Base-by-base conservation (phyloP, 2,888 invertebrate species). In the Spodoptera exigua region DNA sequence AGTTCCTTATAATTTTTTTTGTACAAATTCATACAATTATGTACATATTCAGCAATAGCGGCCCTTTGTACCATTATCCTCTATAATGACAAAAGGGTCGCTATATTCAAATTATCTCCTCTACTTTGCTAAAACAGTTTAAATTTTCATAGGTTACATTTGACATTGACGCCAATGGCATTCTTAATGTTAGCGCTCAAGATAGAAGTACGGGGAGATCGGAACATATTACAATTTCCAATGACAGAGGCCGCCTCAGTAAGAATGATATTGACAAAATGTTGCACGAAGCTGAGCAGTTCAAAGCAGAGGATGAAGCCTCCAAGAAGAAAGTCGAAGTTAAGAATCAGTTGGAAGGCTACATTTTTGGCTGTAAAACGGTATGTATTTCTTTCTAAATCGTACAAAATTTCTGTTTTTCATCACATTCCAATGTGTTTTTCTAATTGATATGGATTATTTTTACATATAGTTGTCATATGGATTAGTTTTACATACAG, bases 101-200 rank as follows among this genome's bases (percentile, higher is more conserved):
- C n/a, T n/a, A n/a, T n/a, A n/a, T n/a, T n/a, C n/a, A n/a, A n/a
- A n/a, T n/a, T n/a, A n/a, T n/a, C n/a, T n/a, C n/a, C n/a, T n/a
- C n/a, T n/a, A n/a, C n/a, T n/a, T n/a, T n/a, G n/a, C 27, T 27
- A 9, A 9, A 27, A 27, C 4, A 27, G 5, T 27, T 2, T 12
- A 45, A 45, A 57, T 40, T 13, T 10, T 73, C 74, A 61, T 93
- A 96, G 88, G 97, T 98, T 0, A 97, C 97, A 0, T 98, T 98
- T 75, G 98, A 98, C 84, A 94, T 98, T 54, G 98, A 98, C 79
- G 98, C 98, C 13, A 98, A 98, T 83, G 98, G 98, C 62, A 98
- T 98, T 63, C 87, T 98, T 2, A 96, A 97, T 80, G 97, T 97
- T 0, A 96, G 95, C 5, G 97, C 97, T 11, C 95, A 95, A 79